These are phyloP conservation scores for Apamea sordens DNA, from an alignment of 2,888 invertebrate species.

Conservation along the genomic window DNA sequence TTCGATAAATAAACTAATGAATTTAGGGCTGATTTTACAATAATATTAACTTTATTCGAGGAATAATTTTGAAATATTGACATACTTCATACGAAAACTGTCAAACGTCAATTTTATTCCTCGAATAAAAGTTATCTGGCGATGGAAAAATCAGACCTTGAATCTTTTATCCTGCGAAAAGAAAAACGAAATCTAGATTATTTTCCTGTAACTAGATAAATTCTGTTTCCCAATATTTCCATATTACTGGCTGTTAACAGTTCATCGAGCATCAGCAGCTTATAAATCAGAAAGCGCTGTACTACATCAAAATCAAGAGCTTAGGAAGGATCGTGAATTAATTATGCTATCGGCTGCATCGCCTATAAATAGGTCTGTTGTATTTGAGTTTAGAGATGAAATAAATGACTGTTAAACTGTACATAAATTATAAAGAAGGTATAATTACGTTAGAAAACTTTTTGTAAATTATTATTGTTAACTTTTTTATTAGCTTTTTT, in stretches of 20 bases:
- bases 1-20: neutral
- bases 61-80: too few species aligned
- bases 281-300: constrained; percentile 39
- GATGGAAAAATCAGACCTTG: neutral
- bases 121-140: too few species aligned
- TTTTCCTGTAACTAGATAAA: neutral
- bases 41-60: too few species aligned
- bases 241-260: constrained; percentile 12
- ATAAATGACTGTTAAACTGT: neutral
- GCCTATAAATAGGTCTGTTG: neutral
- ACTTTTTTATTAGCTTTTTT: too few species aligned
- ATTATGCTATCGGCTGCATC: constrained; percentile 28
- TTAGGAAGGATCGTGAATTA: constrained; percentile 19
- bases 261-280: constrained; percentile 13
- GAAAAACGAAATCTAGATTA: neutral
- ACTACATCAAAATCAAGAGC: constrained; percentile 44
- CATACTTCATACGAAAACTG: too few species aligned
- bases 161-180: neutral
- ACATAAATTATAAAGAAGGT: neutral
- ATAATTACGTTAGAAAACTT: neutral
- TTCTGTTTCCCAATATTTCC: neutral
- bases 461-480: too few species aligned
- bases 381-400: neutral
- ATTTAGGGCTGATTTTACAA: too few species aligned
- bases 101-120: too few species aligned